A percentile compares a stretch with the other conserved stretches of the same genome.
phyloP scores from a whole-genome alignment of 2,113 vertebrate genomes.

The Thalassoma bifasciatum region DNA sequence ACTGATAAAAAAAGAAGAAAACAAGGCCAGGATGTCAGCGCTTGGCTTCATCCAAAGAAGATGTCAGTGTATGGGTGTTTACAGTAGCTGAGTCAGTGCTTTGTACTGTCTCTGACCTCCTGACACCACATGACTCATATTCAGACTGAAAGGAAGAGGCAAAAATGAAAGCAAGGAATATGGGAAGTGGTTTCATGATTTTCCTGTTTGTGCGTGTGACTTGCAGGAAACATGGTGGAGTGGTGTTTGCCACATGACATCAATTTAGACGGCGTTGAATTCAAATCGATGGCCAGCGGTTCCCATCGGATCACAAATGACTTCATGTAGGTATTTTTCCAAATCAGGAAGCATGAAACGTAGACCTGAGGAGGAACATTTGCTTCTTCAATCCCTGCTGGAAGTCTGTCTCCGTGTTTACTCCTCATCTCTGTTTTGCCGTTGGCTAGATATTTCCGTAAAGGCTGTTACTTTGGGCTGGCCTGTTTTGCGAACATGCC shows the following conservation, averaged over 20 bases:
- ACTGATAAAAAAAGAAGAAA: not conserved
- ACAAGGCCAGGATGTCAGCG: not conserved
- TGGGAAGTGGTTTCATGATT: slow-evolving; percentile 30
- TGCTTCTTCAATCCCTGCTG: not conserved
- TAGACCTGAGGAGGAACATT: fast-evolving
- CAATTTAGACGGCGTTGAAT: slow-evolving; percentile 96
- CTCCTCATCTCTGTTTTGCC: not conserved
- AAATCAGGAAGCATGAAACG: not conserved
- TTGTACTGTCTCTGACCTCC: slow-evolving; percentile 38
- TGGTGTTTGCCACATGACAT: slow-evolving; percentile 97
- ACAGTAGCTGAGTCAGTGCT: slow-evolving; percentile 54
- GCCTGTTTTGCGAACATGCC: slow-evolving; percentile 99
- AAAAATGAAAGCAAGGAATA: slow-evolving; percentile 39
- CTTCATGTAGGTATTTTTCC: slow-evolving; percentile 89
- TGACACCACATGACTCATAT: not conserved
- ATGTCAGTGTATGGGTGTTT: not conserved
- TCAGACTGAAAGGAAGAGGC: slow-evolving; percentile 51
- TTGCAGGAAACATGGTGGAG: slow-evolving; percentile 95
- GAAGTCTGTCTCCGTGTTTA: slow-evolving; percentile 15
- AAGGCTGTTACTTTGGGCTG: slow-evolving; percentile 94
- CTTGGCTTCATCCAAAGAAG: not conserved
- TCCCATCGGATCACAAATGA: slow-evolving; percentile 96
- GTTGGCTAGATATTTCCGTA: slow-evolving; percentile 92
- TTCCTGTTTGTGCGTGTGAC: slow-evolving; percentile 31
- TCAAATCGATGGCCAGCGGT: slow-evolving; percentile 98